Base-by-base conservation (phyloP, 2,113 vertebrate species). In the Uria aalge region DNA sequence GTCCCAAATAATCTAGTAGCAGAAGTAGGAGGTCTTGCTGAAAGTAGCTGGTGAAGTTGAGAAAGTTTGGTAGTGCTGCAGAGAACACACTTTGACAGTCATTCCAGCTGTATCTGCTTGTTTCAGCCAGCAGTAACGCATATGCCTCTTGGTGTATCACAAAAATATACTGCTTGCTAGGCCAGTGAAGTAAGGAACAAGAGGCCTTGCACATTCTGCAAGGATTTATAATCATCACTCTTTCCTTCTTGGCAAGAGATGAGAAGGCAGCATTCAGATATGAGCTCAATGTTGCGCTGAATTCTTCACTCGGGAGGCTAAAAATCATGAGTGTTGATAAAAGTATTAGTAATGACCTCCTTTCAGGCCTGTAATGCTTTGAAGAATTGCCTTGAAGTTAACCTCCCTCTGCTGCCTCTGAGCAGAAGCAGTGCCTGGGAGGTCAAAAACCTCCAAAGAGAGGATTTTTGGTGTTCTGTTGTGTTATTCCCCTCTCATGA, bases 201-300 rank as follows among this genome's bases (percentile, higher is more conserved):
- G 53, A 88, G 55, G 24, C 66, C 71, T 92, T 92, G 50, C 92
- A 3, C 50, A 38, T 88, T 93, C 41, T 74, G 45, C 34, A 69
- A 64, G 45, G 52, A 73, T 90, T 88, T 85, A 43, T 82, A 92
- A 73, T 92, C 32, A 56, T 79, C 29, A 47, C 16, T 92, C 47
- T 73, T 87, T 87, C 47, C 81, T 78, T 73, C 72, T 85, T 96
- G 92, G 84, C 85, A 78, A 60, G 80, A 84, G 76, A 95, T 94
- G 47, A 95, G 74, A 91, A 53, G 24, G 63, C 81, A 88, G 15
- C 40, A 29, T 87, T 95, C 23, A 82, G 52, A 88, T 30, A 79
- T 91, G 47, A 96, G 19, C 66, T 88, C 27, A 75, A 3, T 60
- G 86, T 87, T 87, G 47, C 4, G 67, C 60, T 59, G 50, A 63